Evolutionary conservation across 2,888 invertebrate genomes (phyloP).

Genomic region (Monopis laevigella): DNA sequence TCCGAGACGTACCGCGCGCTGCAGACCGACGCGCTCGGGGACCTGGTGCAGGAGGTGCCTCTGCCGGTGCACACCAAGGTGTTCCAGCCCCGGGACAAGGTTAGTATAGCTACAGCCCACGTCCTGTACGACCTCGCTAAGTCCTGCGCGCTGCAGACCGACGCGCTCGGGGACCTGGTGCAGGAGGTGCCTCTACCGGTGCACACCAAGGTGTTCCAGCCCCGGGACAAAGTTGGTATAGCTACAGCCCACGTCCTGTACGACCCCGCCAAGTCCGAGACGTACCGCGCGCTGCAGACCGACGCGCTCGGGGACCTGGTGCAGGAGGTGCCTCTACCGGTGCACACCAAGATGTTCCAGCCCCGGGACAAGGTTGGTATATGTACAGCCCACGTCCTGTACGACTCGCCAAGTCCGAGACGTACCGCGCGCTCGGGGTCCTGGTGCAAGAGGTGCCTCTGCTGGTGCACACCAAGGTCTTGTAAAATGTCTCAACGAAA

Average conservation of each 20-base stretch:
- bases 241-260: too few species aligned
- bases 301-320: conserved; percentile 71
- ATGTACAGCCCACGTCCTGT: conserved; percentile 79
- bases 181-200: conserved; percentile 78
- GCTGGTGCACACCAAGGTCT: conserved; percentile 80
- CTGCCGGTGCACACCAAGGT: conserved; percentile 79
- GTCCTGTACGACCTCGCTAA: conserved; percentile 87
- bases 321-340: conserved; percentile 76
- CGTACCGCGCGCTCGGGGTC: conserved; percentile 82
- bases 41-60: conserved; percentile 73
- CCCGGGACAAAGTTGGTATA: too few species aligned
- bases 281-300: conserved; percentile 87
- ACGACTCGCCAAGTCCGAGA: conserved; percentile 92
- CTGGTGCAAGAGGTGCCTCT: conserved; percentile 73
- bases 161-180: conserved; percentile 70
- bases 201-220: conserved; percentile 80
- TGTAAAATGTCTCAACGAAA: too few species aligned
- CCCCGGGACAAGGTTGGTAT: too few species aligned
- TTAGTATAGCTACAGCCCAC: too few species aligned
- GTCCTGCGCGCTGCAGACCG: conserved; percentile 87
- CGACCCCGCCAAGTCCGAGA: conserved; percentile 90
- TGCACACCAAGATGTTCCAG: conserved; percentile 80
- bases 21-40: conserved; percentile 78
- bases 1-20: conserved; percentile 90
- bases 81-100: conserved; percentile 75